Evolutionary conservation across 2,797 vertebrate genomes (phyloP), one percentile per base, ranked within the genome.

Genomic region (Syndactyla subalaris): DNA sequence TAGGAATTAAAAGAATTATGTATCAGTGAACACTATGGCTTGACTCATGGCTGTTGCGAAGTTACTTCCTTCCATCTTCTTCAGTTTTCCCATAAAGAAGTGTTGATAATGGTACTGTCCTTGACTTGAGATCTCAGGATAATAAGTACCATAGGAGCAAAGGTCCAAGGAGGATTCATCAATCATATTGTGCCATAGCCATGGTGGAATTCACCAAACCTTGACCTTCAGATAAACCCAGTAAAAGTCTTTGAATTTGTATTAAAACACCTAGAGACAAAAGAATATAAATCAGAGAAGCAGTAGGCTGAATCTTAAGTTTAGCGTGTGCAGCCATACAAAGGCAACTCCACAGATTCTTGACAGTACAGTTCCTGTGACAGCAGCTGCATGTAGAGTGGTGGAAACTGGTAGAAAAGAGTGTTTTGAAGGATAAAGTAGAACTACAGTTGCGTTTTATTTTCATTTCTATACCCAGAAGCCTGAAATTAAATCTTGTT

Each of bases 311-410:
- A 88, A 17, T 66, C 80, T 55, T 46, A 63, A 74, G 19, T 71
- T 83, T 39, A 74, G 2, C 51, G n/a, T 22, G 19, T 55, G 4
- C 19, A 63, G 48, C 30, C 57, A 55, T 17, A 46, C 39, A 46
- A 67, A 81, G 8, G 14, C 6, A 1, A 48, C 15, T 41, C 36
- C 32, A 17, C 0, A 2, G 12, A 57, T 4, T 34, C 26, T 0
- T 51, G 11, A 20, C 36, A 51, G 6, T 14, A 45, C 16, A 61
- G 41, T 83, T 88, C 16, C 16, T 51, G 6, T 61, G 39, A 58
- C 21, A 73, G 23, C 14, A 63, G 5, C 10, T 62, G 9, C 65
- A 15, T 27, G 15, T 48, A 43, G 21, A 34, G 4, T 39, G 22
- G 18, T 76, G 59, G 78, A 68, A 38, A 62, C 11, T 85, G 19